These are phyloP conservation scores for Pyrocoelia pectoralis DNA, from an alignment of 2,888 invertebrate species.

Conservation along the genomic window DNA sequence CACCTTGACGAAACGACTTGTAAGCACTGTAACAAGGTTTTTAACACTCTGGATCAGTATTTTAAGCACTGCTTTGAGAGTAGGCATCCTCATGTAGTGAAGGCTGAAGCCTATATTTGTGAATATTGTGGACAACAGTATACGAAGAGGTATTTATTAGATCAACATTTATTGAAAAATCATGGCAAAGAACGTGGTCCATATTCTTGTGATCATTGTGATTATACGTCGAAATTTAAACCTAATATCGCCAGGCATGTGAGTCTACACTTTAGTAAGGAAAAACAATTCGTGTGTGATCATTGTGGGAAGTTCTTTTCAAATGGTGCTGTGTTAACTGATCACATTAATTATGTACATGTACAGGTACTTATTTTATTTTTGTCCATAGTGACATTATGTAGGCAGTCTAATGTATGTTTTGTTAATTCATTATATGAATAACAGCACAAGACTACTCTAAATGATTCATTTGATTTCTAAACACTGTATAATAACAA, in stretches of 20 bases:
- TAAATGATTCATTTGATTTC: no score
- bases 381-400: no score
- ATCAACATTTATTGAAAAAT: slow-evolving; percentile 51
- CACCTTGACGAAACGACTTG: no score
- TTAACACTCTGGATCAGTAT: slow-evolving; percentile 41
- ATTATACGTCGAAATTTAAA: slow-evolving; percentile 51
- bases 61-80: slow-evolving; percentile 43
- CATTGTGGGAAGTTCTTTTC: slow-evolving; percentile 56
- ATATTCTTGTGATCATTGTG: slow-evolving; percentile 51
- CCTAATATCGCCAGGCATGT: slow-evolving; percentile 53
- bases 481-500: no score
- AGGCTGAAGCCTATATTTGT: slow-evolving; percentile 48
- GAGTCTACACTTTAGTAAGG: slow-evolving; percentile 51
- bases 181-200: slow-evolving; percentile 50
- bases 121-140: slow-evolving; percentile 52
- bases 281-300: slow-evolving; percentile 52
- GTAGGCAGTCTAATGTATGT: no score
- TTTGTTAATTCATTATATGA: no score
- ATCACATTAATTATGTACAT: slow-evolving; percentile 55
- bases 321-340: slow-evolving; percentile 53
- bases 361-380: no score
- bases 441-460: no score
- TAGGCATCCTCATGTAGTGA: slow-evolving; percentile 42
- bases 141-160: slow-evolving; percentile 50
- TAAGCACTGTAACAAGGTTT: slow-evolving; percentile 44